These are phyloP conservation scores for Taeniopygia guttata DNA, from an alignment of 2,797 vertebrate genomes.

Conservation along the genomic window DNA sequence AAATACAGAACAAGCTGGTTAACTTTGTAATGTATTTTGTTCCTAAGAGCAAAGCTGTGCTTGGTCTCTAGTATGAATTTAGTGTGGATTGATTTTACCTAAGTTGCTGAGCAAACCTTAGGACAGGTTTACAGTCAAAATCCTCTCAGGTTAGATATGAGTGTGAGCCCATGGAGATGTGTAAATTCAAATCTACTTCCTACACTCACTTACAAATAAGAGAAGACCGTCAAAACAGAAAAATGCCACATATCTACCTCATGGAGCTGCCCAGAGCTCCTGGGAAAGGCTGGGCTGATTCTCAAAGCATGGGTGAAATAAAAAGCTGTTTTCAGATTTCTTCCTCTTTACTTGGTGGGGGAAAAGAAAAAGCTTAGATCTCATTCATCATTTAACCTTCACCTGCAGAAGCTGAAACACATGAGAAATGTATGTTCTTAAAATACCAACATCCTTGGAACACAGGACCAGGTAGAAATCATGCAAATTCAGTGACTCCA, in stretches of 20 bases:
- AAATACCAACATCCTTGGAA: background rate
- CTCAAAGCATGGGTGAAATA: background rate
- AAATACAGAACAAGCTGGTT: background rate
- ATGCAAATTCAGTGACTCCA: background rate
- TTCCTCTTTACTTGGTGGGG: background rate
- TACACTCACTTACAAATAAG: background rate
- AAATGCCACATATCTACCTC: background rate
- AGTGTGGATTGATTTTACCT: background rate
- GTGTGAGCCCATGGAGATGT: background rate
- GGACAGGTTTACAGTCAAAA: background rate
- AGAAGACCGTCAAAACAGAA: background rate
- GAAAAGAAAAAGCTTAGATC: background rate
- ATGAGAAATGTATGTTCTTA: background rate
- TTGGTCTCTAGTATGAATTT: background rate
- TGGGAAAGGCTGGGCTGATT: background rate
- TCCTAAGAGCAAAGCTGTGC: background rate
- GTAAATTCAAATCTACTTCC: background rate
- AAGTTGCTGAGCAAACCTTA: background rate
- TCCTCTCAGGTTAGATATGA: background rate
- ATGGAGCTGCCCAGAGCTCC: background rate
- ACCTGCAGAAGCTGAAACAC: background rate
- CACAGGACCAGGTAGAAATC: rapidly evolving
- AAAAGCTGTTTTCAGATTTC: background rate
- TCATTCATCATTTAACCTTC: background rate
- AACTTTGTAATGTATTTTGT: background rate